Base-by-base conservation (phyloP, 2,113 vertebrate genomes). In the Bubalus kerabau region DNA sequence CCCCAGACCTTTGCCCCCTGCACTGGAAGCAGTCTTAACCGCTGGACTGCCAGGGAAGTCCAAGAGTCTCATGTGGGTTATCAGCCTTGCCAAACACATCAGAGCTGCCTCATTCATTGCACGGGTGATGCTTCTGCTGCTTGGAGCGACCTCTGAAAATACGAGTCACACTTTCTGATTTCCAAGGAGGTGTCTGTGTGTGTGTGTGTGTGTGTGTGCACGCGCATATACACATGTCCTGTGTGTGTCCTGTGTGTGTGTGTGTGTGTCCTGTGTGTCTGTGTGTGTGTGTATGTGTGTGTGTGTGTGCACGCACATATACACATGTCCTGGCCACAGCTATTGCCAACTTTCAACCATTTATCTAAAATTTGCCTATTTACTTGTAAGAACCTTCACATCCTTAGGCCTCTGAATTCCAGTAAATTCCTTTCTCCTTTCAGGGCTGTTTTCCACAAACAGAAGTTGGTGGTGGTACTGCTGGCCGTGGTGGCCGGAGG, bases 21-120 rank as follows among this genome's bases (percentile, higher is more conserved):
- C 36, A 3, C 21, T 6, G 21, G 36, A 23, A 71, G n/a, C 67
- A 8, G 6, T 24, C 36, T 24, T 43, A 74, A 13, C 21, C 71
- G 0, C 67, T 24, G 71, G 36, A 13, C 36, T 1, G 11, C 71
- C 67, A 13, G 71, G 67, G 36, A 40, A 23, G 36, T 2, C 36
- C 21, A 6, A 3, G 50, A 16, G 30, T 2, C 7, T 50, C 46
- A 0, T 0, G 8, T 0, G 7, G 26, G 10, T 14, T 13, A 21
- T 7, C 54, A 15, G 13, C 64, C 17, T 62, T 14, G 30, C 57
- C 36, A 13, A 1, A 2, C 4, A 12, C 48, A 3, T 16, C 32
- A 10, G 9, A 0, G 1, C 52, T 2, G 8, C 50, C 81, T 62
- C 10, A 0, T 14, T 14, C 85, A 12, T 1, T 6, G 32, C 3